Evolutionary conservation across 2,113 vertebrate species (phyloP), one percentile per base, ranked within the genome.

Genomic region (Cyprinodon brontotheroides): DNA sequence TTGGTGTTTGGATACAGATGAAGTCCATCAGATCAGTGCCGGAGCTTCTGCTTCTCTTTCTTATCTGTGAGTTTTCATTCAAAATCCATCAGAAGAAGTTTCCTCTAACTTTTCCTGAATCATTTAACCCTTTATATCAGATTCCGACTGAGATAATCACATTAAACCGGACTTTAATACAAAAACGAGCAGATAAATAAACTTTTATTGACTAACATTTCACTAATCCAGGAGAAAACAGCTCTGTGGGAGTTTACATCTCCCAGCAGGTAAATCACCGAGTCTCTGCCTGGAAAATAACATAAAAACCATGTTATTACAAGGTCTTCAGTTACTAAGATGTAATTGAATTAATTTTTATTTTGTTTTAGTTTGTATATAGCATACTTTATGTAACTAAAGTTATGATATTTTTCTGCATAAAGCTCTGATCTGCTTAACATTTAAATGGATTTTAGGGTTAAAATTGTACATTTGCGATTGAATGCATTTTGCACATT

Each of bases 61-160:
- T 87, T 0, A 1, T 11, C 12, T 84, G 90, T 92, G 76, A 87
- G 89, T 83, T 75, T 74, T 61, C 4, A 62, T 4, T 68, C 45
- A 4, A 62, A 53, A 36, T 57, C 17, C n/a, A 11, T 71, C 2
- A 57, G 4, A 70, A 20, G n/a, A 48, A 37, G n/a, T 1, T n/a
- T 59, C 11, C 5, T 61, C 5, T 0, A 61, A 37, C 29, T 36
- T 5, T 36, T 38, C 39, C 14, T 60, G 20, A 71, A 6, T 38
- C 22, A 12, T 66, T 3, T 11, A 41, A 40, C 29, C n/a, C 11
- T 65, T 43, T 12, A n/a, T 50, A 6, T 17, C 5, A 17, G n/a
- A 6, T 37, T 67, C 0, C 22, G 7, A 45, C 20, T 45, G 64
- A 4, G 8, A 29, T 3, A 11, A 45, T 12, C 11, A 13, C 3